phyloP scores from a whole-genome alignment of 2,888 invertebrate genomes.

The Andrena chrysosceles region DNA sequence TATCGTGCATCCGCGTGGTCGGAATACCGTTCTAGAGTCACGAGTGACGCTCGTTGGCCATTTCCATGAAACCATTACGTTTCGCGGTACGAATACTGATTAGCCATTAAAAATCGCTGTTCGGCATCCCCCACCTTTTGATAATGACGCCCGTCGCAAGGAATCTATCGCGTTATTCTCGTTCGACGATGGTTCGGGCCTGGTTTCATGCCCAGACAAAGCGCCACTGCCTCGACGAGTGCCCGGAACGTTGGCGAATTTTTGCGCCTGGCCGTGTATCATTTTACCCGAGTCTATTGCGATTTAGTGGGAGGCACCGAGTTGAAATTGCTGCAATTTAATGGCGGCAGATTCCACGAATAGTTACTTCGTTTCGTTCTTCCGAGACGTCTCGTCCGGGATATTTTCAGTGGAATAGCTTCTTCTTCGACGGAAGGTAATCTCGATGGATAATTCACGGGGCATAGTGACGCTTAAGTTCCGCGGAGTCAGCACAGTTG shows the following conservation, averaged over 20 bases:
- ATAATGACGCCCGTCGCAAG: constrained; percentile 19
- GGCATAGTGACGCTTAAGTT: not conserved
- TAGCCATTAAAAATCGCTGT: constrained; percentile 24
- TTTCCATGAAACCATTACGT: constrained; percentile 41
- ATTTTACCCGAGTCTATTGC: not conserved
- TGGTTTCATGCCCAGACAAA: not conserved
- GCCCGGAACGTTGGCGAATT: not conserved
- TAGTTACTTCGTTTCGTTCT: not conserved
- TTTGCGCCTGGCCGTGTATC: not conserved
- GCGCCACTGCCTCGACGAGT: not conserved
- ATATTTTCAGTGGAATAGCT: too few species aligned
- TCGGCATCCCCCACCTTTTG: constrained; percentile 10
- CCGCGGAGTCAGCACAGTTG: not conserved
- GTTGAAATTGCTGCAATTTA: constrained; percentile 25
- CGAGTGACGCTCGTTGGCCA: not conserved
- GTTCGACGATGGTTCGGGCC: not conserved
- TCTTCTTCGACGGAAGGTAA: too few species aligned
- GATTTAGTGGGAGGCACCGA: not conserved
- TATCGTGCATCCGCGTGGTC: not conserved
- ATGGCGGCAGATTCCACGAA: constrained; percentile 27
- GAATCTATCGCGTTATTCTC: constrained; percentile 39
- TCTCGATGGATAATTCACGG: not conserved
- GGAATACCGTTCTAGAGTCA: constrained; percentile 21
- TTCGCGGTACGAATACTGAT: constrained; percentile 45
- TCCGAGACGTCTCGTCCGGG: too few species aligned